These are phyloP conservation scores for Paracyclopina nana DNA, from an alignment of 1,140 invertebrate species.

Conservation along the genomic window DNA sequence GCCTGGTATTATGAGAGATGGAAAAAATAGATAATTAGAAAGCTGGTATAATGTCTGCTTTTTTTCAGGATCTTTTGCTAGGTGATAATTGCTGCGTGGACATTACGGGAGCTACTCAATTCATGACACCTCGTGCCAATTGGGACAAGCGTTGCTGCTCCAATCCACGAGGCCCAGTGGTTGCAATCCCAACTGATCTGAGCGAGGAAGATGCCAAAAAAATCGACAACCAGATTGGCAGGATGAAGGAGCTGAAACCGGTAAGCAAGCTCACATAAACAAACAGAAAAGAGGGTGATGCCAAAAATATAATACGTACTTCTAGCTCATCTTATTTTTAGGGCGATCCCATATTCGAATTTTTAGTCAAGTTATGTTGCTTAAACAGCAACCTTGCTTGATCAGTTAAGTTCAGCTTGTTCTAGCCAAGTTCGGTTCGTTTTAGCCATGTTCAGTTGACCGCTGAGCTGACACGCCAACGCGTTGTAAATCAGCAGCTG, in stretches of 20 bases:
- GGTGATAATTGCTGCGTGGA: conserved; percentile 10
- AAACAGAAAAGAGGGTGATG: too few species aligned
- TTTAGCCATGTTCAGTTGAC: too few species aligned
- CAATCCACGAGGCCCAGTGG: conserved; percentile 6
- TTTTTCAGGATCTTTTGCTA: conserved; percentile 7
- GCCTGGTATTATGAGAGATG: too few species aligned
- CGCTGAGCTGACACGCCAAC: too few species aligned
- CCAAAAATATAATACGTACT: too few species aligned
- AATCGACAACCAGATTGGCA: conserved; percentile 7
- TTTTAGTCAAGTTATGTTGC: too few species aligned
- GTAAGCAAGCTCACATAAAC: conserved; percentile 2
- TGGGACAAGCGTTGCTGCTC: conserved; percentile 10
- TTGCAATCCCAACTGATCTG: background rate
- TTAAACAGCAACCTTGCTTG: too few species aligned
- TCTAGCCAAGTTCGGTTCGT: too few species aligned
- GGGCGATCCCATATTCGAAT: too few species aligned
- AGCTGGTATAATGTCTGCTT: background rate
- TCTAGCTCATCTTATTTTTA: too few species aligned
- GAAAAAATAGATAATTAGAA: background rate
- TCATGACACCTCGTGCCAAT: conserved; percentile 1
- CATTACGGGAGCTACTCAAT: background rate
- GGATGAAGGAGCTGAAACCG: conserved; percentile 3
- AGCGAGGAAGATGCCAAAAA: background rate
- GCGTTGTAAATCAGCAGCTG: too few species aligned
- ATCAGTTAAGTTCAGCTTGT: too few species aligned